A percentile compares a stretch with the other conserved stretches of the same genome.
Evolutionary conservation across 2,888 invertebrate genomes (phyloP).

Genomic region (Andrena trimmerana): DNA sequence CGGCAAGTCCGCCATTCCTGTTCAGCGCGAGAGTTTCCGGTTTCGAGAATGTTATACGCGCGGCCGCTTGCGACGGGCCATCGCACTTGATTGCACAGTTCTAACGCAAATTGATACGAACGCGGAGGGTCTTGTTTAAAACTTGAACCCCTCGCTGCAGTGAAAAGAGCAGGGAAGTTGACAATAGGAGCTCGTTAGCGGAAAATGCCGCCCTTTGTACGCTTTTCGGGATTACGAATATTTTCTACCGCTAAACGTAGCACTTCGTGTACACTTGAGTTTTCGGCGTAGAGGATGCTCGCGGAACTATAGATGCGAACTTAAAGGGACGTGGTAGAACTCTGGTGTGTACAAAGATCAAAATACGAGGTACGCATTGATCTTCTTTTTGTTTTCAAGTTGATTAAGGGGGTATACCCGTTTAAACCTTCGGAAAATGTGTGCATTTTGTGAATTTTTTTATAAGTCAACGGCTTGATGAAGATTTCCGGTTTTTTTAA

Average conservation of each 20-base stretch:
- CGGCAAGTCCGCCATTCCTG: conserved; percentile 48
- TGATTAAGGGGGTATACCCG: too few relatives aligned
- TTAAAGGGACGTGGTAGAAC: not conserved
- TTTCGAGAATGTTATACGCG: conserved; percentile 4
- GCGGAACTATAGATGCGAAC: too few relatives aligned
- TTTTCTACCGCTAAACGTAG: not conserved
- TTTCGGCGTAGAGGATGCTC: too few relatives aligned
- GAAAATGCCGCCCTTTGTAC: not conserved
- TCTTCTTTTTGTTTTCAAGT: too few relatives aligned
- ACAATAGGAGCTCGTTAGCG: conserved; percentile 15
- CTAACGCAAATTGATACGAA: conserved; percentile 11
- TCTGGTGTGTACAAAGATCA: not conserved
- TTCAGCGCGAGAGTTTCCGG: conserved; percentile 45
- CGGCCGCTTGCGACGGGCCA: not conserved
- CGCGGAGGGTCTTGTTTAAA: not conserved
- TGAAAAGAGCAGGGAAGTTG: not conserved
- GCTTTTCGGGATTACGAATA: not conserved
- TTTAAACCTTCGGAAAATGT: too few relatives aligned
- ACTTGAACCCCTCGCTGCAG: not conserved
- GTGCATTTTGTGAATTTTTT: too few relatives aligned
- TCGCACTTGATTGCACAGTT: conserved; percentile 13
- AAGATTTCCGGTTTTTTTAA: too few relatives aligned
- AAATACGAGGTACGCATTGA: not conserved
- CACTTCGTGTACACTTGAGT: too few relatives aligned
- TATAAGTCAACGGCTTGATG: too few relatives aligned